Evolutionary conservation across 2,113 vertebrate species (phyloP).

Genomic region (Boleophthalmus pectinirostris): DNA sequence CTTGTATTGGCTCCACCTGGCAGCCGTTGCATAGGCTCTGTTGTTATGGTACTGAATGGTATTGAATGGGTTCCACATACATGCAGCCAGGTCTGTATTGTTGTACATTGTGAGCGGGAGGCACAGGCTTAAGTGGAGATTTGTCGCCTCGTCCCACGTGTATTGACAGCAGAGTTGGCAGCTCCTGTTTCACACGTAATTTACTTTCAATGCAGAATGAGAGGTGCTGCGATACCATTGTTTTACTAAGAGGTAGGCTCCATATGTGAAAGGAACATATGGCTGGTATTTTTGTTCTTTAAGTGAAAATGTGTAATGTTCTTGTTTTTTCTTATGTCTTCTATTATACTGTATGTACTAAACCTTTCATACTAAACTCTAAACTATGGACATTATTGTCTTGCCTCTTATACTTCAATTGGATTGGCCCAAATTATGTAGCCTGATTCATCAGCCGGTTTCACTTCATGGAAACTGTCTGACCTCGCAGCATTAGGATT

Average conservation of each 20-base stretch:
- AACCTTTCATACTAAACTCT: no score
- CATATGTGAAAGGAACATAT: slow-evolving; percentile 5
- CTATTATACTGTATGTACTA: no score
- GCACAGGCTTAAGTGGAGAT: slow-evolving; percentile 64
- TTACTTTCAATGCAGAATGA: slow-evolving; percentile 27
- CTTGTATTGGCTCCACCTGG: slow-evolving; percentile 27
- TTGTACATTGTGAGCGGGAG: slow-evolving; percentile 56
- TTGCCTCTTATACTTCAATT: no score
- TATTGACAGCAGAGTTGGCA: slow-evolving; percentile 42
- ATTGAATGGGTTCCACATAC: slow-evolving; percentile 37
- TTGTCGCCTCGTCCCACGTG: slow-evolving; percentile 63
- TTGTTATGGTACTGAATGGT: slow-evolving; percentile 35
- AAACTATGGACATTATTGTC: no score
- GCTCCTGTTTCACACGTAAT: slow-evolving; percentile 40
- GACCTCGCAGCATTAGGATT: no score
- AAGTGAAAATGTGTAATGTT: neutral
- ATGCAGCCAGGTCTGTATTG: slow-evolving; percentile 40
- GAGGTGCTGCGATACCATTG: slow-evolving; percentile 7
- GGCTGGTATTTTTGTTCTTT: neutral
- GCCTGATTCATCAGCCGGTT: no score
- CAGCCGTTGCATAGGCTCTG: slow-evolving; percentile 24
- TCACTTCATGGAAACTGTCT: no score
- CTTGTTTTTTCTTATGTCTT: neutral
- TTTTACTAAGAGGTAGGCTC: slow-evolving; percentile 7
- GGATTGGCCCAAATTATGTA: no score